Evolutionary conservation across 2,113 vertebrate genomes (phyloP).

Genomic region (Alligator mississippiensis): DNA sequence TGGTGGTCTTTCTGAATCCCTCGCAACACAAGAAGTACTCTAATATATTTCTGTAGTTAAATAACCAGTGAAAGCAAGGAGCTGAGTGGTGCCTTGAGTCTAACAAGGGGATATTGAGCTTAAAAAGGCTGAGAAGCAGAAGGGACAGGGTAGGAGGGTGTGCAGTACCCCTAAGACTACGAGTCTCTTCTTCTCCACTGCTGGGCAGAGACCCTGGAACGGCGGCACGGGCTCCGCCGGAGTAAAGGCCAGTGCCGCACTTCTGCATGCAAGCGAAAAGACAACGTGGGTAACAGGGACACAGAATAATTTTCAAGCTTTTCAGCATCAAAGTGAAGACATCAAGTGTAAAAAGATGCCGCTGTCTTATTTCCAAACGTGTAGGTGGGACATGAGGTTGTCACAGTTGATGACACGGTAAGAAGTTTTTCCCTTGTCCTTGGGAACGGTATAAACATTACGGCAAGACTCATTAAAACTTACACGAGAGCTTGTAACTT

Average conservation of each 20-base stretch:
- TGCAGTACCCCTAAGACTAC: not conserved
- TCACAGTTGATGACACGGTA: not conserved
- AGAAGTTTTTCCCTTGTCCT: not conserved
- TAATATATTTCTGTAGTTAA: too few species aligned
- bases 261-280: not conserved
- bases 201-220: not conserved
- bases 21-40: too few species aligned
- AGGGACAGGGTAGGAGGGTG: not conserved
- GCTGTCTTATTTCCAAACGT: rapidly evolving
- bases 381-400: not conserved
- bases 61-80: too few species aligned
- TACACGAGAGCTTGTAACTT: conserved; percentile 4
- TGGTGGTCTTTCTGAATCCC: too few species aligned
- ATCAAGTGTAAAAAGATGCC: not conserved
- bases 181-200: not conserved
- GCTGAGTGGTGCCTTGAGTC: too few species aligned
- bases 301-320: not conserved
- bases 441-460: not conserved
- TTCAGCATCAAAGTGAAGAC: not conserved
- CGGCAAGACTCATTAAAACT: conserved; percentile 14
- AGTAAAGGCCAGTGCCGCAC: not conserved
- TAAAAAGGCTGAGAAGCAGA: too few species aligned
- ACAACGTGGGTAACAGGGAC: not conserved
- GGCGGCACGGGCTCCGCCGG: not conserved
- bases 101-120: too few species aligned